Evolutionary conservation across 2,797 vertebrate species (phyloP).

Genomic region (Leptoclinus maculatus): DNA sequence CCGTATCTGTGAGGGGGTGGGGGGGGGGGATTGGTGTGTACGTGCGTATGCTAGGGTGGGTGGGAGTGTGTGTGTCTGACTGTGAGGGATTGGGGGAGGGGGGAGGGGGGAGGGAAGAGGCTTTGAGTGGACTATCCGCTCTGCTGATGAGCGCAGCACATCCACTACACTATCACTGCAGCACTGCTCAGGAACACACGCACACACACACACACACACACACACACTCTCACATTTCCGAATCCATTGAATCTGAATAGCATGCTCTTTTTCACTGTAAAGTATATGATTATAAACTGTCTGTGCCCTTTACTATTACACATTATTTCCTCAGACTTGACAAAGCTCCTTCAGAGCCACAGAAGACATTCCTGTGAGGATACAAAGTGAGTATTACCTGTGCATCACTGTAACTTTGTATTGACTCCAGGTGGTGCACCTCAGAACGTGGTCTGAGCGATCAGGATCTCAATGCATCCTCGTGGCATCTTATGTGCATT

Average conservation of each 20-base stretch:
- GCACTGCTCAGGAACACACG: not conserved
- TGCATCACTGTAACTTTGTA: not conserved
- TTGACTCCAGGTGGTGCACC: not conserved
- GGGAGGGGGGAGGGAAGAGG: constrained; percentile 68
- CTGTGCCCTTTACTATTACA: not conserved
- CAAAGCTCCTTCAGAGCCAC: not conserved
- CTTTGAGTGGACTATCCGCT: constrained; percentile 69
- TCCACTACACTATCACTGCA: constrained; percentile 23
- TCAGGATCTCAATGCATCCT: not conserved
- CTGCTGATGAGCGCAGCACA: constrained; percentile 66
- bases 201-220: not conserved
- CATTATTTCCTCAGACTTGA: not conserved
- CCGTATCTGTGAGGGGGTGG: constrained; percentile 74
- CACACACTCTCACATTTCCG: constrained; percentile 11
- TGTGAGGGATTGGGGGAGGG: constrained; percentile 62
- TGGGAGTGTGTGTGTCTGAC: constrained; percentile 38
- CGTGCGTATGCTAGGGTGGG: constrained; percentile 19
- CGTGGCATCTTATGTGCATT: no score
- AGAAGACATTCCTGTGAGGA: not conserved
- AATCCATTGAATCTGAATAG: constrained; percentile 4
- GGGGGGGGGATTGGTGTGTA: constrained; percentile 33
- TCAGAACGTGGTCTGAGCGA: no score
- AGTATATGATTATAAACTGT: not conserved
- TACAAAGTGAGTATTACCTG: not conserved
- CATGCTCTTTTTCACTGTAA: not conserved